Evolutionary conservation across 2,888 invertebrate species (phyloP).

Genomic region (Epistrophe grossulariae): DNA sequence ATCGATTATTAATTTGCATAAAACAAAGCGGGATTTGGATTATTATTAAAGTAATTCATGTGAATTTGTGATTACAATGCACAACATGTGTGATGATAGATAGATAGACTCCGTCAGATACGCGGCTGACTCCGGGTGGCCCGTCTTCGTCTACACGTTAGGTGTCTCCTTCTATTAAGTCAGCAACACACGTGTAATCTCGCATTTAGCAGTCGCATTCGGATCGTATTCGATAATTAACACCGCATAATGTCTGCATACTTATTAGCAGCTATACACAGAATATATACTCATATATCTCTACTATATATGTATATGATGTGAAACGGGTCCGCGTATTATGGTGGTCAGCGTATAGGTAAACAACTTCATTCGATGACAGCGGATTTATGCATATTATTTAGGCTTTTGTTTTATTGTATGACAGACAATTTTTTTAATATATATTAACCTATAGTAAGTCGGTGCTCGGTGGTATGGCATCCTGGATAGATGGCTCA

Average conservation of each 20-base stretch:
- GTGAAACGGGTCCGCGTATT: conserved; percentile 41
- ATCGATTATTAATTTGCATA: conserved; percentile 51
- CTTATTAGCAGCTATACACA: conserved; percentile 55
- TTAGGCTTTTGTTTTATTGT: conserved; percentile 70
- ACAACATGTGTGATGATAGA: conserved; percentile 71
- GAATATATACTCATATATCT: neutral
- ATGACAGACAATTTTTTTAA: conserved; percentile 42
- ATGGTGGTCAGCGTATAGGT: conserved; percentile 59
- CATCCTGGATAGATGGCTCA: conserved; percentile 56
- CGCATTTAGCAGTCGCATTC: conserved; percentile 67
- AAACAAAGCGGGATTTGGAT: conserved; percentile 59
- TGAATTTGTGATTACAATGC: conserved; percentile 71
- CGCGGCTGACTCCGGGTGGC: conserved; percentile 67
- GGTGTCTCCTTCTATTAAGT: conserved; percentile 63
- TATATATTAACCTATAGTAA: neutral
- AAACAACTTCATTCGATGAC: conserved; percentile 62
- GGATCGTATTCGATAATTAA: conserved; percentile 75
- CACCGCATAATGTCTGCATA: conserved; percentile 74
- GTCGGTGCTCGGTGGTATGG: conserved; percentile 33
- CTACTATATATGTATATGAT: neutral
- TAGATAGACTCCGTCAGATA: conserved; percentile 49
- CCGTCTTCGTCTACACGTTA: conserved; percentile 63
- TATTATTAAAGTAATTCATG: conserved; percentile 69
- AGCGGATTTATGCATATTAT: conserved; percentile 74
- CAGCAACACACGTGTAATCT: conserved; percentile 70